A percentile compares a stretch with the other conserved stretches of the same genome.
These are phyloP conservation scores for Hippolais icterina DNA, from an alignment of 2,113 vertebrate genomes.

Conservation along the genomic window DNA sequence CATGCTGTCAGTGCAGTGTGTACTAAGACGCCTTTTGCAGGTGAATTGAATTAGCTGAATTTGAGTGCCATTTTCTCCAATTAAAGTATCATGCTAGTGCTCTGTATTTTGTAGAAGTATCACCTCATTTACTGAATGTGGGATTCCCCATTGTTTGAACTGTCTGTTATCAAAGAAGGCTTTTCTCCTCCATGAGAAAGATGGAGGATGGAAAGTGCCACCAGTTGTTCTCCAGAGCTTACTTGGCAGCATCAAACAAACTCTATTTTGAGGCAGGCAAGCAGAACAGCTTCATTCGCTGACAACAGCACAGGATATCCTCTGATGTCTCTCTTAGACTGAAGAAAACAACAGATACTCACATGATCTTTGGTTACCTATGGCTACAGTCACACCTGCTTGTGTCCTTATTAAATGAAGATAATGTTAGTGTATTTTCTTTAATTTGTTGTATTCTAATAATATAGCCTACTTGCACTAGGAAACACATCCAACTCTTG, in stretches of 20 bases:
- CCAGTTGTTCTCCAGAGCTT: background rate
- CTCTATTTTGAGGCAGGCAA: background rate
- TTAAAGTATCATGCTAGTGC: rapidly evolving
- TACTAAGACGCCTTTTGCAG: background rate
- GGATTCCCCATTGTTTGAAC: background rate
- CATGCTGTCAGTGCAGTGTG: background rate
- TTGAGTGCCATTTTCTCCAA: background rate
- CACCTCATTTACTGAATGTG: background rate
- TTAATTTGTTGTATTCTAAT: background rate
- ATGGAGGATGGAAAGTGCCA: background rate
- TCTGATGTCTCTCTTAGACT: background rate
- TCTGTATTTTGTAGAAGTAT: background rate
- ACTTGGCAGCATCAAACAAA: background rate
- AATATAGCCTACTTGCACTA: background rate
- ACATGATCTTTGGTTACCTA: background rate
- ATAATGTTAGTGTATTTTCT: background rate
- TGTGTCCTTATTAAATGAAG: background rate
- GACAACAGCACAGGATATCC: background rate
- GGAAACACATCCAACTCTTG: background rate
- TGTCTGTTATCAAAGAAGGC: background rate
- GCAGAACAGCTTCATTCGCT: background rate
- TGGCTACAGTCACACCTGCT: background rate
- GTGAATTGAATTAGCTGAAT: background rate
- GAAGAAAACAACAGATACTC: background rate
- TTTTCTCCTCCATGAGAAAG: background rate